Evolutionary conservation across 2,113 vertebrate species (phyloP), one percentile per base, ranked within the genome.

Genomic region (Corythaixoides concolor): DNA sequence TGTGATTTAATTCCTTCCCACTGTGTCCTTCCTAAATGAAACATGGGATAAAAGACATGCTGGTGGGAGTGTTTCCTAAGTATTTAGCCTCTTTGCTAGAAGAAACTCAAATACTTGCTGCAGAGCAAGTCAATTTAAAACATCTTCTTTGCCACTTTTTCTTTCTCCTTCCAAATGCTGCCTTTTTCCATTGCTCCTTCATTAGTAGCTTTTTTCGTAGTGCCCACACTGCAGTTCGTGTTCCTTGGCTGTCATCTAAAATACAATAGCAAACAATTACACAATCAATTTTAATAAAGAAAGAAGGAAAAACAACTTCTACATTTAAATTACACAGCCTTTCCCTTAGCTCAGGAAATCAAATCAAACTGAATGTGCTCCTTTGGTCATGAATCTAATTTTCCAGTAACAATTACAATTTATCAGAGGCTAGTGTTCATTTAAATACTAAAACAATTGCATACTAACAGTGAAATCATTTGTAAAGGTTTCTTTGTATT

Each of bases 1-100:
- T 84, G 73, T 75, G 68, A 95, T 90, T 92, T 76, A 88, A 95
- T 86, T 89, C 58, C 58, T 92, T 89, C 69, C 69, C 32, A 66
- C 60, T 49, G 27, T 55, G 41, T 73, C 64, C 18, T 89, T 96
- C 73, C 86, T 45, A 85, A 81, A 89, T 58, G 43, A 95, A 90
- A 53, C 49, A 33, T 41, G 69, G 79, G 60, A 75, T 64, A 52
- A 75, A 77, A 89, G 49, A 94, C 49, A 81, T 4, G 19, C 41
- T 59, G 68, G 72, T 76, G 43, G 76, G 66, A 93, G 73, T 62
- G 20, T n/a, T 91, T 89, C 83, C 47, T 45, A 68, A 78, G 20
- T 41, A 85, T 80, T 90, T 24, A 73, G 59, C 8, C 47, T 90
- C 69, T 86, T 87, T 89, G n/a, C 43, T 69, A 75, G n/a, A 90